phyloP scores from a whole-genome alignment of 2,797 vertebrate species.

The Mastacembelus armatus region DNA sequence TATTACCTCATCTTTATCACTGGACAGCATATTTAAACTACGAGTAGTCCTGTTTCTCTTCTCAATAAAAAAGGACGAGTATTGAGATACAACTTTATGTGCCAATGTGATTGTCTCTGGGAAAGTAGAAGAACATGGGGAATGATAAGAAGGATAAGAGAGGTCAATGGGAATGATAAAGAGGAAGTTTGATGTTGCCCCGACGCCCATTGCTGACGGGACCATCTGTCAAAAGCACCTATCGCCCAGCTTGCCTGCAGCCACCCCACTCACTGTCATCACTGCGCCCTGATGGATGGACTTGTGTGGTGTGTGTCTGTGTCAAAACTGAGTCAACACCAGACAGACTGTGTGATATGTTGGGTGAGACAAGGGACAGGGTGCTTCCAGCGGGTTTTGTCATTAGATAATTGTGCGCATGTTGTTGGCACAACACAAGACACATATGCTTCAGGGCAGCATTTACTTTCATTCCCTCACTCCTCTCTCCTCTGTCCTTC shows the following conservation, averaged over 20 bases:
- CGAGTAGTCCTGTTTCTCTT: not conserved
- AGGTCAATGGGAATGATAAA: constrained; percentile 58
- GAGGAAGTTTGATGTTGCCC: constrained; percentile 45
- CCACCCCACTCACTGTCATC: constrained; percentile 66
- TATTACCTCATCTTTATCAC: not conserved
- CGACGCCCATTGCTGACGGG: constrained; percentile 36
- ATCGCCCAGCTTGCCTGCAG: constrained; percentile 46
- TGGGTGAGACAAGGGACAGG: constrained; percentile 38
- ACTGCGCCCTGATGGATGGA: constrained; percentile 57
- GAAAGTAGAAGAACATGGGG: constrained; percentile 12
- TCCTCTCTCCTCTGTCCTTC: constrained; percentile 28
- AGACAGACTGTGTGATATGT: constrained; percentile 32
- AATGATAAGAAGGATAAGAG: constrained; percentile 40
- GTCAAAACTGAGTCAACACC: constrained; percentile 52
- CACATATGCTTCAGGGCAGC: constrained; percentile 38
- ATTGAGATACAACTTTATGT: not conserved
- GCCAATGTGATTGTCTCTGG: not conserved
- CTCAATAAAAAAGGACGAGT: not conserved
- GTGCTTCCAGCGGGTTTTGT: constrained; percentile 50
- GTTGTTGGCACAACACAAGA: constrained; percentile 42
- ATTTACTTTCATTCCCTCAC: constrained; percentile 3
- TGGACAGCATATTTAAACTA: not conserved
- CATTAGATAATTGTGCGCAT: constrained; percentile 56
- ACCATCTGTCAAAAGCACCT: constrained; percentile 66
- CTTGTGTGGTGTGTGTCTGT: constrained; percentile 38